Percentiles rank a stretch among this genome's conserved stretches.
phyloP scores from a whole-genome alignment of 1,140 invertebrate genomes.

The Euura lappo region DNA sequence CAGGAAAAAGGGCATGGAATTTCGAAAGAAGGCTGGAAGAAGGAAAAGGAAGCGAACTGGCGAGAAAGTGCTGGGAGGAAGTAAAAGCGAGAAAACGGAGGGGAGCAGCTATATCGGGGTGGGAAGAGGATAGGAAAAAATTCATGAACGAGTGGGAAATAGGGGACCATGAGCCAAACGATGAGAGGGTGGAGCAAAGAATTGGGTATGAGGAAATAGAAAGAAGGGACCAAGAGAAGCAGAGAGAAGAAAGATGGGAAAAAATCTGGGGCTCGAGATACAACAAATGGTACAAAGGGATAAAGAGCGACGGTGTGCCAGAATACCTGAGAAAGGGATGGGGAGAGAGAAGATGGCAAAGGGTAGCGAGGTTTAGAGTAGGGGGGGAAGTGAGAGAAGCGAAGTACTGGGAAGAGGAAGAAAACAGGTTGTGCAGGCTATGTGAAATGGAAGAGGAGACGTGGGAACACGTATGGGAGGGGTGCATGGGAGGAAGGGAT shows the following conservation, averaged over 20 bases:
- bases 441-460: neutral
- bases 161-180: neutral
- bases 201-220: neutral
- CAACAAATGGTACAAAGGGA: neutral
- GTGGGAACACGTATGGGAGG: neutral
- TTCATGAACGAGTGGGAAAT: neutral
- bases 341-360: neutral
- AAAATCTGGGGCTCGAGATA: neutral
- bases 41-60: neutral
- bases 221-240: neutral
- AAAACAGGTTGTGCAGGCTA: neutral
- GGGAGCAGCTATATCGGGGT: neutral
- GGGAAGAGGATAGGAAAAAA: neutral
- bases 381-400: neutral
- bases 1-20: too few species aligned
- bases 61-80: too few species aligned
- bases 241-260: neutral
- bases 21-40: neutral
- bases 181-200: neutral
- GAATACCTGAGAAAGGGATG: neutral
- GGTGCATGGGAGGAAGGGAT: neutral
- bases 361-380: neutral
- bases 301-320: neutral
- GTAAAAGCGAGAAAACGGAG: neutral
- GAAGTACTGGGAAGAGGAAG: neutral